Conservation (phyloP, 2,113 vertebrate species). For the Callipepla squamata region DNA sequence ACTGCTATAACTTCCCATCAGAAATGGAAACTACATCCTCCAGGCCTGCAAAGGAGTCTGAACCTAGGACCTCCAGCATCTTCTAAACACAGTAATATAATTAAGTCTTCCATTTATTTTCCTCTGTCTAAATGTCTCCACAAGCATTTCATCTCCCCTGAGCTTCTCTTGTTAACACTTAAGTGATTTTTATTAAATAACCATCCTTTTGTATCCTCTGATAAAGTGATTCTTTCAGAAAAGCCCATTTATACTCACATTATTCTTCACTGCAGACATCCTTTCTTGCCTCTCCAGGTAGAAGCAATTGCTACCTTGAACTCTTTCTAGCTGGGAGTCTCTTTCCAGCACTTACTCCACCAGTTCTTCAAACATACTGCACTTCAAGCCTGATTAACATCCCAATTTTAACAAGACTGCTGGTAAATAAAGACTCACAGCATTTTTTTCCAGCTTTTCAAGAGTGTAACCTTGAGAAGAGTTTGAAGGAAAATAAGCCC, state of each 20-base stretch:
- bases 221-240: neutral
- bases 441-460: neutral
- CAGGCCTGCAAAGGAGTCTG: neutral
- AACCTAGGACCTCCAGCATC: neutral
- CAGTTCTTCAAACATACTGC: neutral
- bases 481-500: neutral
- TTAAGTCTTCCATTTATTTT: neutral
- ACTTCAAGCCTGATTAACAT: neutral
- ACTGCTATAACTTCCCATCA: neutral
- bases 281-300: neutral
- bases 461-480: neutral
- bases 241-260: neutral
- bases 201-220: neutral
- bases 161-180: neutral
- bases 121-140: neutral
- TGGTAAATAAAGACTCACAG: neutral
- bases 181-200: neutral
- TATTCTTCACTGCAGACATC: neutral
- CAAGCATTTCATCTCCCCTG: neutral
- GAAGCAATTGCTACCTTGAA: neutral
- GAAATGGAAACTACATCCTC: conserved; percentile 25
- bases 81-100: neutral
- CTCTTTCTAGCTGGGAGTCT: neutral
- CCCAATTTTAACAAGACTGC: neutral
- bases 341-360: neutral